Evolutionary conservation across 2,113 vertebrate species (phyloP).

Genomic region (Nothobranchius kuhntae): DNA sequence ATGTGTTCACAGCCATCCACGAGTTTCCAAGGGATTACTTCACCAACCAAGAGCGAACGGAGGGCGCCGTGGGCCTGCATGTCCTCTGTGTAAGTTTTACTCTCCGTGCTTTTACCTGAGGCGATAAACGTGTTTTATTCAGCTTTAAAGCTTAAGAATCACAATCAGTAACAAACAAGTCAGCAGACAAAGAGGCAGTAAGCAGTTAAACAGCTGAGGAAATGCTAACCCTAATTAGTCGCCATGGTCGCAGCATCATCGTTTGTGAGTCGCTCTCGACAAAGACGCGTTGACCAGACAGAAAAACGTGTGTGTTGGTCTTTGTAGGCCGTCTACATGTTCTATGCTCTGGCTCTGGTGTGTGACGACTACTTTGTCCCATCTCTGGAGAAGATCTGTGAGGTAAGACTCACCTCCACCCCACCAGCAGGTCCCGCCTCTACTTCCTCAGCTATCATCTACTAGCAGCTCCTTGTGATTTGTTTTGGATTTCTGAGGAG

Average conservation of each 20-base stretch:
- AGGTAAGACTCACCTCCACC: slow-evolving; percentile 77
- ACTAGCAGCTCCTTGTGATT: not conserved
- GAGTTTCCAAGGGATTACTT: slow-evolving; percentile 96
- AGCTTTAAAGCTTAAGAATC: not conserved
- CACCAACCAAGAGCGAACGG: slow-evolving; percentile 86
- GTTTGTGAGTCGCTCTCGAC: too few species aligned
- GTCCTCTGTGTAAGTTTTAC: slow-evolving; percentile 90
- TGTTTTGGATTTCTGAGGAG: not conserved
- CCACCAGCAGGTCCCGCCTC: not conserved
- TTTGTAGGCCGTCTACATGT: slow-evolving; percentile 95
- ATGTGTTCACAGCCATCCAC: slow-evolving; percentile 83
- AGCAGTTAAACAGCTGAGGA: too few species aligned
- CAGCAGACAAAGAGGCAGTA: not conserved
- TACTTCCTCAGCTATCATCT: too few species aligned
- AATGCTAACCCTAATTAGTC: too few species aligned
- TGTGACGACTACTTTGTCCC: slow-evolving; percentile 99
- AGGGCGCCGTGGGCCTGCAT: slow-evolving; percentile 90
- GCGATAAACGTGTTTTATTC: too few species aligned
- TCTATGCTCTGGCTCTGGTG: slow-evolving; percentile 93
- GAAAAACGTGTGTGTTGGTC: slow-evolving; percentile 5
- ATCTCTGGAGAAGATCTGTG: slow-evolving; percentile 94
- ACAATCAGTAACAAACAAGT: not conserved
- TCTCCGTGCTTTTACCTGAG: slow-evolving; percentile 1
- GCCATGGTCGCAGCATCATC: too few species aligned
- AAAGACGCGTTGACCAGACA: too few species aligned